Base-by-base conservation (phyloP, 2,797 vertebrate genomes). In the Columba guinea region DNA sequence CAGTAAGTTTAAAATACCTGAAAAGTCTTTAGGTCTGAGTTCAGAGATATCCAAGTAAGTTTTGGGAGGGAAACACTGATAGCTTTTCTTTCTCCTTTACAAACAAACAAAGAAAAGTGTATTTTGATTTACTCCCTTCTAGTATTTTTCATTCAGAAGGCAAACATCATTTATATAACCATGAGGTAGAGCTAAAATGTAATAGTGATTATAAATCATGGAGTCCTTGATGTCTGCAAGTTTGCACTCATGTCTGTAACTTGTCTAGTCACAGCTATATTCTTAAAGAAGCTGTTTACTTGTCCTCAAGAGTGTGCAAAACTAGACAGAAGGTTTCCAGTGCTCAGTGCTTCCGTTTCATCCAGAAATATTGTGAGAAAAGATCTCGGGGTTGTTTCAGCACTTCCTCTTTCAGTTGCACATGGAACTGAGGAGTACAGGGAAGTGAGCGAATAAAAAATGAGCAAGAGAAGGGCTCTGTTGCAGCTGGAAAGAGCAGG, bases 321-420 rank as follows among this genome's bases (percentile, higher is more conserved):
- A 82, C 51, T 41, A 27, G 53, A 59, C 34, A 78, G 62, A 69
- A 65, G 48, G 52, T 86, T 95, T 92, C 78, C 80, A 93, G 37
- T 26, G 49, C 68, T 85, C 1, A 1, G 21, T 68, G 73, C 65
- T 95, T 97, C 84, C 0, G 5, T 84, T 93, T 91, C 41, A 84
- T 69, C 82, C 84, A 93, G 84, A 96, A 94, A 89, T 81, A 75
- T 84, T 91, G 65, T 91, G 91, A 89, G 76, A 93, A 94, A 93
- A 82, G 11, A 9, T 7, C 5, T 27, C 21, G 67, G 37, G 67
- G 41, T 65, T 90, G 6, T 82, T 95, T 81, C 80, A 86, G 58
- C 22, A 64, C 60, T 97, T 96, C 94, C 89, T 84, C 95, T 96
- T 96, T 95, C 84, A 58, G 16, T 89, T 68, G 86, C 6, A 0